A percentile compares a stretch with the other conserved stretches of the same genome.
Conservation (phyloP, 2,113 vertebrate species). For the Dasyprocta punctata region DNA sequence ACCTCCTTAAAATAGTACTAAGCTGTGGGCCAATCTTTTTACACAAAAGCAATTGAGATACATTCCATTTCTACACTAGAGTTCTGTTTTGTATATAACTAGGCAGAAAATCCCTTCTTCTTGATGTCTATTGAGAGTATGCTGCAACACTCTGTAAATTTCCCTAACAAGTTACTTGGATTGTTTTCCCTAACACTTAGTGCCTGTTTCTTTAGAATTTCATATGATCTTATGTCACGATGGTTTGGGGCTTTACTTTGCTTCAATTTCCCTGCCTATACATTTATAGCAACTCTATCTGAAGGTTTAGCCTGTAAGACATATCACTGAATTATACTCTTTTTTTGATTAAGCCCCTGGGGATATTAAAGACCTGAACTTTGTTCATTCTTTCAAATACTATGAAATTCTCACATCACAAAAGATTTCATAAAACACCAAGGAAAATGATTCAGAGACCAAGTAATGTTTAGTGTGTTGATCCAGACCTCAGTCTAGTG, state of each 20-base stretch:
- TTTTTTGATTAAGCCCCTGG: not conserved
- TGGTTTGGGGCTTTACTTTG: not conserved
- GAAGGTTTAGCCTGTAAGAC: not conserved
- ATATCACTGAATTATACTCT: not conserved
- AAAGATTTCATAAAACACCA: not conserved
- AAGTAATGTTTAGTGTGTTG: not conserved
- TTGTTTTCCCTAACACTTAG: not conserved
- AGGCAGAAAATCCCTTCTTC: not conserved
- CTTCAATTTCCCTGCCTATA: accelerated
- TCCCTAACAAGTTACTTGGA: no score
- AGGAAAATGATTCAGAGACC: not conserved
- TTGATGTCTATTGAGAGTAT: not conserved
- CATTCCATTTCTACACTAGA: not conserved
- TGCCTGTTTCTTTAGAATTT: not conserved
- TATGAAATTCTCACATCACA: not conserved
- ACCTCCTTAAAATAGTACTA: not conserved
- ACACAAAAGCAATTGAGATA: not conserved
- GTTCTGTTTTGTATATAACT: accelerated
- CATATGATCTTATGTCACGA: not conserved
- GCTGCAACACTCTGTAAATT: not conserved
- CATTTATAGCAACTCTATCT: not conserved
- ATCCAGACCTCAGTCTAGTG: not conserved
- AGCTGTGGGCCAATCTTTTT: no score
- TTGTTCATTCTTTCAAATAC: not conserved
- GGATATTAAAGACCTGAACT: not conserved